phyloP scores from a whole-genome alignment of 2,888 invertebrate genomes.

The Gymnocheta viridis region DNA sequence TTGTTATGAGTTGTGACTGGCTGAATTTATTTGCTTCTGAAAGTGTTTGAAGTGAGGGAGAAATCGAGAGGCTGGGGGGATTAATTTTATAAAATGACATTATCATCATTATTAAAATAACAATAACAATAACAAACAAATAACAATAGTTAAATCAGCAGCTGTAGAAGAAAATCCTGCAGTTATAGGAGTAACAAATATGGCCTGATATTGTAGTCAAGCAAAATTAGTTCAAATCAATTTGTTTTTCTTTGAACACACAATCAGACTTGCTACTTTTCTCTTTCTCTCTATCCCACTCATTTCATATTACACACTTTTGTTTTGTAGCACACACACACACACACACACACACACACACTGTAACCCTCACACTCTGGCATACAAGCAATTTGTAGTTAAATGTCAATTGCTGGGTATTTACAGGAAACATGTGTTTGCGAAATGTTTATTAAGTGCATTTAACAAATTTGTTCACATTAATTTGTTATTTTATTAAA shows the following conservation, averaged over 20 bases:
- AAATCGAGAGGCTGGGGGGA: not conserved
- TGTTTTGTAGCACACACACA: not conserved
- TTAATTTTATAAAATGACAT: conserved; percentile 31
- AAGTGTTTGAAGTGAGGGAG: not conserved
- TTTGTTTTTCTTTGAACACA: not conserved
- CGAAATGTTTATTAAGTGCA: conserved; percentile 60
- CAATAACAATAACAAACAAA: conserved; percentile 1
- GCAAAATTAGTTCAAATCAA: conserved; percentile 17
- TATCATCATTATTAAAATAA: conserved; percentile 38
- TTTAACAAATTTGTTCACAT: conserved; percentile 55
- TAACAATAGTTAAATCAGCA: conserved; percentile 39
- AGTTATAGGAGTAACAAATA: not conserved
- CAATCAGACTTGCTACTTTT: not conserved
- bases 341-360: not conserved
- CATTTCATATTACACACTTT: not conserved
- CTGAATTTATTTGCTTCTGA: not conserved
- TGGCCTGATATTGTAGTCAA: not conserved
- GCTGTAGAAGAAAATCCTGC: not conserved
- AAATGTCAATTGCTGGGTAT: conserved; percentile 43
- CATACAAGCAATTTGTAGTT: not conserved
- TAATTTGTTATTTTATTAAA: conserved; percentile 48
- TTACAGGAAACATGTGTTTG: conserved; percentile 56
- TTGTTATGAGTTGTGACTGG: conserved; percentile 4
- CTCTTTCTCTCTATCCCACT: too few relatives aligned
- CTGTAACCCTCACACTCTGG: not conserved